Conservation (phyloP, 2,797 vertebrate species). For the Gouania willdenowi region DNA sequence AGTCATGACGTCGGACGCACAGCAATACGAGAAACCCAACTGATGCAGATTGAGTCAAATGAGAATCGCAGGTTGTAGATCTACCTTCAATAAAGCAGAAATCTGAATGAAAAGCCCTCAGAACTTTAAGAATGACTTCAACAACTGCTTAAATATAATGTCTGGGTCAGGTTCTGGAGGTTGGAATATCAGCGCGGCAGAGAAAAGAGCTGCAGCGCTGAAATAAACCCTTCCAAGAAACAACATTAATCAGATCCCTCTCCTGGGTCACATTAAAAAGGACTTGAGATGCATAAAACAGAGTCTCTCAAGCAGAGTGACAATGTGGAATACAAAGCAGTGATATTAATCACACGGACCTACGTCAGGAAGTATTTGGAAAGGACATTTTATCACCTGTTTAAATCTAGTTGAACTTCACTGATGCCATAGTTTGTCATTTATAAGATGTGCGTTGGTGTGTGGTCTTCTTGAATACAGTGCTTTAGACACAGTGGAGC, state of each 20-base stretch:
- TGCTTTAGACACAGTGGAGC: conserved; percentile 29
- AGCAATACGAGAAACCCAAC: too few species aligned
- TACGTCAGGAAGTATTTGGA: conserved; percentile 28
- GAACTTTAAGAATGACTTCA: too few species aligned
- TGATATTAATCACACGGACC: conserved; percentile 38
- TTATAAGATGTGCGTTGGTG: conserved; percentile 1
- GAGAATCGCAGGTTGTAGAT: too few species aligned
- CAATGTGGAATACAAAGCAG: conserved; percentile 28
- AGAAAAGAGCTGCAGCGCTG: conserved; percentile 27
- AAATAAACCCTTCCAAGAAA: conserved; percentile 38
- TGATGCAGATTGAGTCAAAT: too few species aligned
- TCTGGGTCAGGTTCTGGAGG: conserved; percentile 57
- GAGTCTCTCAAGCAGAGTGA: conserved; percentile 14
- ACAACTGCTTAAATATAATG: too few species aligned
- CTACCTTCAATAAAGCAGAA: too few species aligned
- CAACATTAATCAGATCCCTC: conserved; percentile 58
- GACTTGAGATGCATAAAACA: conserved; percentile 20
- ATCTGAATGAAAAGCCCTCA: too few species aligned
- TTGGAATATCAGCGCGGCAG: conserved; percentile 49
- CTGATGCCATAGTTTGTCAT: conserved; percentile 9
- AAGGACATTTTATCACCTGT: conserved; percentile 32
- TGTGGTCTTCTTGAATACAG: conserved; percentile 7
- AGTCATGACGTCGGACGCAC: too few species aligned
- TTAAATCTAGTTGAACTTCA: conserved; percentile 32
- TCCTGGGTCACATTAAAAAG: conserved; percentile 48